phyloP scores from a whole-genome alignment of 2,797 vertebrate genomes.

The Myotis findleyi region DNA sequence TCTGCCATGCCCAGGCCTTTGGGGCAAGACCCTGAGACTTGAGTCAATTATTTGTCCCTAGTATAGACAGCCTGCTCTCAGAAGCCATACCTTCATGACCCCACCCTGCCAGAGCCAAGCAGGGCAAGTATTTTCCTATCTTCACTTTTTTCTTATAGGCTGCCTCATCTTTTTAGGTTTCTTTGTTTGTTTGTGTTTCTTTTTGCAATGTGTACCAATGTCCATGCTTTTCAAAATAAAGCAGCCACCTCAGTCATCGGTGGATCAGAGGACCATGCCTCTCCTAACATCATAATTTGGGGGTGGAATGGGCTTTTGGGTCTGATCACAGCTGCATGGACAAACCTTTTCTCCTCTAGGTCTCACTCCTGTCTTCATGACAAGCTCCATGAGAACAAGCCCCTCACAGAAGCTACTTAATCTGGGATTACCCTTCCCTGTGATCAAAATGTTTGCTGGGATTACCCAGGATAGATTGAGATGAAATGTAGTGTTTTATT shows the following conservation, averaged over 20 bases:
- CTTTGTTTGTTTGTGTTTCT: neutral
- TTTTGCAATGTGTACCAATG: neutral
- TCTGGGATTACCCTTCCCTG: conserved; percentile 54
- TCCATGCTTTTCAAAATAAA: neutral
- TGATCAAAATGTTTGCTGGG: conserved; percentile 66
- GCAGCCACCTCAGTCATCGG: neutral
- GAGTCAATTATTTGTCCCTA: neutral
- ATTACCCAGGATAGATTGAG: conserved; percentile 64
- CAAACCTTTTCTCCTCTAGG: neutral
- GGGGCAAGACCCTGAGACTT: neutral
- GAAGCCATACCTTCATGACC: neutral
- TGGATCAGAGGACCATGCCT: neutral
- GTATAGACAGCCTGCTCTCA: neutral
- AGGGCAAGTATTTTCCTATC: neutral
- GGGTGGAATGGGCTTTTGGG: neutral
- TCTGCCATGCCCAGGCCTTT: neutral
- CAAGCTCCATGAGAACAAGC: neutral
- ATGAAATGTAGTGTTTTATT: conserved; percentile 64
- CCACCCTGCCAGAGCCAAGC: neutral
- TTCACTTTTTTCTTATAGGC: neutral
- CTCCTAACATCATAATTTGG: neutral
- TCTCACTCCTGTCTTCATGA: neutral
- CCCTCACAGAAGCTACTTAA: conserved; percentile 38
- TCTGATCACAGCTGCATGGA: neutral
- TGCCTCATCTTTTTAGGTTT: neutral